These are phyloP conservation scores for Nannobrachium achirus DNA, from an alignment of 2,113 vertebrate genomes.

Conservation along the genomic window DNA sequence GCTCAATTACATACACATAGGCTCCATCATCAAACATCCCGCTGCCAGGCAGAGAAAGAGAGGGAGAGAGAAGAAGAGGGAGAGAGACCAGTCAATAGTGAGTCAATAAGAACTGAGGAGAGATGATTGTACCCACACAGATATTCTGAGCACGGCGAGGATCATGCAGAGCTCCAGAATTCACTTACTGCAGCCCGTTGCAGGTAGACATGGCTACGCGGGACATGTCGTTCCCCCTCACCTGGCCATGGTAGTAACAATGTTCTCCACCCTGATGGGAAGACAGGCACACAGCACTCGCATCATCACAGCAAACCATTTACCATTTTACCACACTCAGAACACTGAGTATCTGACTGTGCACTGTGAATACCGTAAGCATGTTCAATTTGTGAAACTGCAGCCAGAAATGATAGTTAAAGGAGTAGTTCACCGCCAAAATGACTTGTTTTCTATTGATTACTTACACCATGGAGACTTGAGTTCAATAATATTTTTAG, in stretches of 20 bases:
- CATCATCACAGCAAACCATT: constrained; percentile 37
- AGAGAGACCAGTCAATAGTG: constrained; percentile 53
- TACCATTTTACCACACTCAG: constrained; percentile 10
- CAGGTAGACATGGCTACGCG: constrained; percentile 93
- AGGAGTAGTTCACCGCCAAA: too few relatives aligned
- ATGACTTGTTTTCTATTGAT: too few relatives aligned
- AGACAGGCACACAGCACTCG: constrained; percentile 43
- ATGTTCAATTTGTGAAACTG: too few relatives aligned
- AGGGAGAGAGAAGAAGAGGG: constrained; percentile 30
- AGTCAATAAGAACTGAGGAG: constrained; percentile 43
- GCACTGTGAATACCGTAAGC: too few relatives aligned
- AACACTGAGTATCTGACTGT: not conserved
- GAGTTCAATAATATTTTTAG: too few relatives aligned
- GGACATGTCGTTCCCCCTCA: constrained; percentile 88
- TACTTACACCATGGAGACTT: too few relatives aligned
- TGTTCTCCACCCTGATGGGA: constrained; percentile 92
- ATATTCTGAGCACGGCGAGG: constrained; percentile 35
- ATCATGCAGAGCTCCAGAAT: constrained; percentile 31
- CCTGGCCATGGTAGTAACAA: constrained; percentile 94
- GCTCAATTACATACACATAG: constrained; percentile 91
- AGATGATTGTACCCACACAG: constrained; percentile 31
- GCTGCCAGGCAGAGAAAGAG: constrained; percentile 73
- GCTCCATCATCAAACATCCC: constrained; percentile 94
- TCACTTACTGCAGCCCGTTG: constrained; percentile 95
- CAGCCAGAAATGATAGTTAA: too few relatives aligned